Percentiles rank a stretch among this genome's conserved stretches.
Conservation (phyloP, 1,140 invertebrate species). For the Mesaphorura yosii region DNA sequence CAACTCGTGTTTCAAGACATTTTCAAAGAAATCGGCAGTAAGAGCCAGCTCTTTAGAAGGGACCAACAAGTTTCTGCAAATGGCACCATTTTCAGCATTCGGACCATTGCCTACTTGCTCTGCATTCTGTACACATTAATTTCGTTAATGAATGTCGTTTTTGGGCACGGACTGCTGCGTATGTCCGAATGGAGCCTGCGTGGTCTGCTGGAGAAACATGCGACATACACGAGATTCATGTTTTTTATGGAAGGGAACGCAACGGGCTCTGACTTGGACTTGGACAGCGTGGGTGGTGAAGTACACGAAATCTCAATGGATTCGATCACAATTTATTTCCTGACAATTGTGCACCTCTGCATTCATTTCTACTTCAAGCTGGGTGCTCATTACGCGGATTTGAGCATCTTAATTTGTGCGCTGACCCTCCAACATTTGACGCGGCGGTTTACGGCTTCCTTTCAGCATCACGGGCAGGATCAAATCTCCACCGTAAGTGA, state of each 20-base stretch:
- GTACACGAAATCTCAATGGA: too few relatives aligned
- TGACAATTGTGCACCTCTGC: not conserved
- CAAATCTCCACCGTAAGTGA: too few relatives aligned
- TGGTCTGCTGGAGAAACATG: not conserved
- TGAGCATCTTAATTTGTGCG: not conserved
- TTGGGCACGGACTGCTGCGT: not conserved
- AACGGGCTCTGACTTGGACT: not conserved
- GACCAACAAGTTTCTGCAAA: too few relatives aligned
- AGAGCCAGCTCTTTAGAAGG: not conserved
- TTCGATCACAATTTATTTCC: too few relatives aligned
- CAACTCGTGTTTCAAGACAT: not conserved
- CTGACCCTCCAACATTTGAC: not conserved
- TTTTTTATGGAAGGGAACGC: not conserved
- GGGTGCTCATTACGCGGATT: slow-evolving; percentile 2
- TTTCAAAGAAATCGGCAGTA: not conserved
- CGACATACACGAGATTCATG: not conserved
- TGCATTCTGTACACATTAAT: not conserved
- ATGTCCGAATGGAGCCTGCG: not conserved
- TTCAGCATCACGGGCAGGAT: too few relatives aligned
- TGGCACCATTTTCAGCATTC: too few relatives aligned
- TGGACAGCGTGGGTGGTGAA: not conserved
- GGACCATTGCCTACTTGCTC: not conserved
- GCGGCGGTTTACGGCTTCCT: not conserved
- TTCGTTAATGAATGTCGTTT: not conserved
- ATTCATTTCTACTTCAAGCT: not conserved